Conservation (phyloP, 2,888 invertebrate species). For the Archaeoteleia sp. region DNA sequence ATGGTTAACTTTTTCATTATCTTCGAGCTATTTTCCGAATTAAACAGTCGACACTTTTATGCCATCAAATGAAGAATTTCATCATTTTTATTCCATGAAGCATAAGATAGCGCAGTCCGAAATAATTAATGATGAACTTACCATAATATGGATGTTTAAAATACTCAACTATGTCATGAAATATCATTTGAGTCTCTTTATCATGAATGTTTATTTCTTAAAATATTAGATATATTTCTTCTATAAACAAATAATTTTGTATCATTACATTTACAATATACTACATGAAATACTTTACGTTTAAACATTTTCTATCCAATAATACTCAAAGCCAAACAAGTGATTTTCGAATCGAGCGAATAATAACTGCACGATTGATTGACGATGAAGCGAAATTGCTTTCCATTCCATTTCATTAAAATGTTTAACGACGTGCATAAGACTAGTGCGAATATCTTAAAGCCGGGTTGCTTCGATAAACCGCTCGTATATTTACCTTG, state of each 20-base stretch:
- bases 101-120: no score
- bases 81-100: no score
- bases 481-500: conserved; percentile 51
- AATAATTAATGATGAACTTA: no score
- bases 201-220: no score
- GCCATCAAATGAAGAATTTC: no score
- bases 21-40: conserved; percentile 29
- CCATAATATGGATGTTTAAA: no score
- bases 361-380: conserved; percentile 26
- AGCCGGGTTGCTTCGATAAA: conserved; percentile 46
- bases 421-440: conserved; percentile 39
- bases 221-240: no score
- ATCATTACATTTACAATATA: no score
- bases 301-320: not conserved
- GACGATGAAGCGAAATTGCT: conserved; percentile 20
- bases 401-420: conserved; percentile 40
- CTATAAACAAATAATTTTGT: no score
- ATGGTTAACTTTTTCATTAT: conserved; percentile 49
- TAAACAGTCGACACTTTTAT: conserved; percentile 5
- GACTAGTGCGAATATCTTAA: conserved; percentile 46
- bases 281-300: no score
- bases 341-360: conserved; percentile 1
- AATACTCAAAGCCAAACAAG: conserved; percentile 17
- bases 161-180: no score
- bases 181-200: no score